These are phyloP conservation scores for Caenorhabditis angaria DNA, from an alignment of 2,888 invertebrate species.

Conservation along the genomic window DNA sequence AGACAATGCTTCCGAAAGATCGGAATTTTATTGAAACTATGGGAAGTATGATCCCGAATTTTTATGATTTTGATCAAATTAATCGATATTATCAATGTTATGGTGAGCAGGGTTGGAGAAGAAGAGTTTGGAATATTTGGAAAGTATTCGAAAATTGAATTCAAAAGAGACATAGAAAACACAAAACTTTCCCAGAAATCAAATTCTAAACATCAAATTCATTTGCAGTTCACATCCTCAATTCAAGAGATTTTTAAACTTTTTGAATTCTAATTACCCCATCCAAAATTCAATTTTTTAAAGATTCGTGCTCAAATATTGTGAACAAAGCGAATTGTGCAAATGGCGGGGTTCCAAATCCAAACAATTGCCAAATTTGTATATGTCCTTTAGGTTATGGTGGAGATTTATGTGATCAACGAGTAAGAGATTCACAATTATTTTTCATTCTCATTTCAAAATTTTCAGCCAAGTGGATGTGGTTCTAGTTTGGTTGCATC, in stretches of 20 bases:
- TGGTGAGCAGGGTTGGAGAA: neutral
- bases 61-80: constrained; percentile 47
- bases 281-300: neutral
- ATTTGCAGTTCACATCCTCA: neutral
- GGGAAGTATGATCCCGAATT: constrained; percentile 44
- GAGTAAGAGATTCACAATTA: constrained; percentile 14
- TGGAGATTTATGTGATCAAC: constrained; percentile 43
- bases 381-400: constrained; percentile 49
- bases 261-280: neutral
- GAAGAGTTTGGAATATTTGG: too few relatives aligned
- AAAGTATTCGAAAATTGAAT: too few relatives aligned
- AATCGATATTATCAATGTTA: constrained; percentile 45
- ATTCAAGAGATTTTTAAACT: constrained; percentile 1
- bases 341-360: constrained; percentile 49
- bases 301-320: constrained; percentile 17
- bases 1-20: constrained; percentile 42
- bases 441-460: neutral
- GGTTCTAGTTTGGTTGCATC: constrained; percentile 28
- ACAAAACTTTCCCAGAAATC: too few relatives aligned
- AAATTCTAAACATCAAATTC: neutral
- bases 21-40: constrained; percentile 40
- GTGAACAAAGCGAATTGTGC: constrained; percentile 27
- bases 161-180: too few relatives aligned
- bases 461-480: constrained; percentile 39
- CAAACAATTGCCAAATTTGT: constrained; percentile 43